Percentiles rank a stretch among this genome's conserved stretches.
Evolutionary conservation across 2,113 vertebrate genomes (phyloP).

Genomic region (Scartelaos histophorus): DNA sequence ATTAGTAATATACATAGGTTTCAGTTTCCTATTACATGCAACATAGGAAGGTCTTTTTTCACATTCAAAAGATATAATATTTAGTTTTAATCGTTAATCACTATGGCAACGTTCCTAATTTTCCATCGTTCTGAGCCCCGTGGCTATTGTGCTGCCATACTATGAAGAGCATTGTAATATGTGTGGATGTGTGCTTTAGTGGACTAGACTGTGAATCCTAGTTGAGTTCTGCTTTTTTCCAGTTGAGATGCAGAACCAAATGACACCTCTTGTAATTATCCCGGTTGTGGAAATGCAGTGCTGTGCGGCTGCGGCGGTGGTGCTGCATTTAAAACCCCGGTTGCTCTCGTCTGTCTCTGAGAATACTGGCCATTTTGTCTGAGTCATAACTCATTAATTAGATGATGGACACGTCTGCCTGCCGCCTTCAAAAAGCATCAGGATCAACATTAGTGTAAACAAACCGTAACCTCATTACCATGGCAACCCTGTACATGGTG

Average conservation of each 20-base stretch:
- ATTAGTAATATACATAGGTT: too few relatives aligned
- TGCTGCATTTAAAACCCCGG: constrained; percentile 13
- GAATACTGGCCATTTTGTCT: constrained; percentile 57
- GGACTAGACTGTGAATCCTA: constrained; percentile 18
- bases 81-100: too few relatives aligned
- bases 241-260: constrained; percentile 28
- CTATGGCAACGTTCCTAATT: too few relatives aligned
- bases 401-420: constrained; percentile 65
- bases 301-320: constrained; percentile 32
- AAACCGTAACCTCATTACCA: constrained; percentile 66
- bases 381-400: constrained; percentile 74
- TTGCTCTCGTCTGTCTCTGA: constrained; percentile 47
- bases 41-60: too few relatives aligned
- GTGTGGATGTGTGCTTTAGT: constrained; percentile 1
- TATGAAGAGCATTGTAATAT: neutral
- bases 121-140: too few relatives aligned
- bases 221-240: constrained; percentile 28
- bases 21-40: too few relatives aligned
- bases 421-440: constrained; percentile 65
- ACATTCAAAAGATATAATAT: too few relatives aligned
- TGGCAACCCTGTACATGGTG: constrained; percentile 65
- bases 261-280: constrained; percentile 52
- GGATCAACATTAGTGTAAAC: constrained; percentile 66
- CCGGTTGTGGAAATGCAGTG: constrained; percentile 35
- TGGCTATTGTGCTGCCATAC: too few relatives aligned